Evolutionary conservation across 2,888 invertebrate genomes (phyloP).

Genomic region (Exocentrus adspersus): DNA sequence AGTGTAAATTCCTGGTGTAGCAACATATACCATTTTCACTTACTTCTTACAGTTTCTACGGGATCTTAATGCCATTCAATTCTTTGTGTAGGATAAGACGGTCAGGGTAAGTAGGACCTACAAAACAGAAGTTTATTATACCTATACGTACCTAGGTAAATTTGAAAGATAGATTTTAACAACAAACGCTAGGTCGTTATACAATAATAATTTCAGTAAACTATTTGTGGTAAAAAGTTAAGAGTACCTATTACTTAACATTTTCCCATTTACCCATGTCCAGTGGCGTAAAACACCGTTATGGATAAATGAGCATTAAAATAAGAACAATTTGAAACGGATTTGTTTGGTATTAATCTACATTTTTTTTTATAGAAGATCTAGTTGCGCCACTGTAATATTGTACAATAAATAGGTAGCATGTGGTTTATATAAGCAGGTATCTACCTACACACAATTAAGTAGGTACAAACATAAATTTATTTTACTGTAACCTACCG

Average conservation of each 20-base stretch:
- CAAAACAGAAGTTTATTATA: neutral
- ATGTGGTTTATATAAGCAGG: too few relatives aligned
- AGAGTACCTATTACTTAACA: neutral
- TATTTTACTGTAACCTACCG: too few relatives aligned
- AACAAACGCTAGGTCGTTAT: neutral
- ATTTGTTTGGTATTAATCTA: neutral
- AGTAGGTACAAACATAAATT: too few relatives aligned
- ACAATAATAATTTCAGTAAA: neutral
- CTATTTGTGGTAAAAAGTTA: slow-evolving; percentile 1
- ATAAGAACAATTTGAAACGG: neutral
- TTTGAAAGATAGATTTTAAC: neutral
- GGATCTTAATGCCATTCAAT: neutral
- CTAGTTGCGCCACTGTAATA: too few relatives aligned
- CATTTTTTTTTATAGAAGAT: neutral
- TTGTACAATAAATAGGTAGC: too few relatives aligned
- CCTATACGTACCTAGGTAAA: too few relatives aligned
- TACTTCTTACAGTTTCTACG: neutral
- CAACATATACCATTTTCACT: neutral
- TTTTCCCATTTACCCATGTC: neutral
- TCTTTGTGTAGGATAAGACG: too few relatives aligned
- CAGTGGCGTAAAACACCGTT: neutral
- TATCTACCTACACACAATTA: too few relatives aligned
- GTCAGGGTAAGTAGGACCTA: too few relatives aligned
- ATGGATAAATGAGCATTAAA: neutral
- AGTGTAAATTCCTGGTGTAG: neutral